Evolutionary conservation across 2,888 invertebrate species (phyloP), one percentile per base, ranked within the genome.

Genomic region (Leptura quadrifasciata): DNA sequence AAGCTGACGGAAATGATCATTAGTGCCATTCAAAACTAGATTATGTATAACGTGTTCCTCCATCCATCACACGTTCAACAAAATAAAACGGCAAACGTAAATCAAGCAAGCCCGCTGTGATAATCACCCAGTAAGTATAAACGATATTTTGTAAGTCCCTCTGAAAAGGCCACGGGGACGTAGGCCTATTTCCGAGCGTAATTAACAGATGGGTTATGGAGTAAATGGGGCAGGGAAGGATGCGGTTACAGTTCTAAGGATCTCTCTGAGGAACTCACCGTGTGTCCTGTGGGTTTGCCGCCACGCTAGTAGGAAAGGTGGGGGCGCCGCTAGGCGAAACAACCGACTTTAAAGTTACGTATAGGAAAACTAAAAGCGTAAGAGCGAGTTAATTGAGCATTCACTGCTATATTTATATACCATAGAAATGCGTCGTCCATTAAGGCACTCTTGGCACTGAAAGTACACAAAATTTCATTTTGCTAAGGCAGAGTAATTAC

Each of bases 121-220:
- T 69, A 69, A 69, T 69, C 69, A 69, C 20, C 69, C 58, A 20
- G 69, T 69, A 21, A 69, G 47, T 24, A 69, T 35, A 58, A 35
- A 58, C 69, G 39, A 58, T 69, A 69, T 58, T 69, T 69, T 39
- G 69, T 35, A 21, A 39, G 69, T 39, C 69, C 55, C 57, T 57
- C 15, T 35, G 69, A 69, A 54, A 39, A 27, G 58, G 58, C 71
- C 71, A 35, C 24, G 61, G 71, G 58, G 71, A 61, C 71, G n/a
- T 21, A 17, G 61, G 47, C 71, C 71, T 35, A 71, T 71, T 79
- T 77, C 76, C 60, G 72, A 60, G 39, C 61, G 79, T 83, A 84
- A 84, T 84, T 83, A 84, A 83, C 84, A 83, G 81, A 84, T 83
- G 84, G 84, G 82, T 83, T 83, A 82, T 81, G 81, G 81, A 78